These are phyloP conservation scores for Harlomillsia oculata DNA, from an alignment of 1,140 invertebrate species.

Conservation along the genomic window DNA sequence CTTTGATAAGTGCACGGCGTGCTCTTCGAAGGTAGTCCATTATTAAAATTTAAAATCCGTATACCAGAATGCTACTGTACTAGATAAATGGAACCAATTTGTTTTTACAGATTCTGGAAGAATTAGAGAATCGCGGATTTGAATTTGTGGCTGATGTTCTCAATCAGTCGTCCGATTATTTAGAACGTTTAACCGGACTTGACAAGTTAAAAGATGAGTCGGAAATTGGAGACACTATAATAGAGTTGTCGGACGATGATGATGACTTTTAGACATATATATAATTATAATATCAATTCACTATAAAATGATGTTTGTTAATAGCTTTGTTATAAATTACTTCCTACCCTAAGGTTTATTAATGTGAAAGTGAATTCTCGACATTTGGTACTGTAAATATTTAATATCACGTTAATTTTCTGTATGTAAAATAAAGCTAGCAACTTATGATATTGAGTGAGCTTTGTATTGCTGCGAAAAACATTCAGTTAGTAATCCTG, in stretches of 20 bases:
- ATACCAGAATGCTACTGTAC: neutral
- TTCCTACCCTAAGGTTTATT: too few relatives aligned
- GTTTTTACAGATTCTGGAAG: constrained; percentile 50
- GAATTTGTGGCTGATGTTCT: constrained; percentile 77
- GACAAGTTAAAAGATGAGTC: constrained; percentile 58
- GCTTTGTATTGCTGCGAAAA: too few relatives aligned
- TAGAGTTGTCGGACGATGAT: constrained; percentile 35
- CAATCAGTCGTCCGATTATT: constrained; percentile 63
- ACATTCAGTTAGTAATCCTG: too few relatives aligned
- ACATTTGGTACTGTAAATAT: too few relatives aligned
- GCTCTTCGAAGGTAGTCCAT: constrained; percentile 58
- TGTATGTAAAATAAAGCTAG: too few relatives aligned
- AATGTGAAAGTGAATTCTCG: too few relatives aligned
- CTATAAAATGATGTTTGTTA: too few relatives aligned
- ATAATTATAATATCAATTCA: too few relatives aligned
- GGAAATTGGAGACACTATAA: constrained; percentile 50
- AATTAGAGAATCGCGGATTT: constrained; percentile 57
- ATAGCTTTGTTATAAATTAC: too few relatives aligned
- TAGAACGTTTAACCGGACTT: constrained; percentile 81
- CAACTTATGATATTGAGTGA: too few relatives aligned
- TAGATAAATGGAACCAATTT: constrained; percentile 6
- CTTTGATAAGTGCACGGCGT: constrained; percentile 86
- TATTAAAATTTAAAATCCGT: neutral
- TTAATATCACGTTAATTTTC: too few relatives aligned
- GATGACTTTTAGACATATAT: neutral